phyloP scores from a whole-genome alignment of 2,888 invertebrate species.

The Lottia gigantea region DNA sequence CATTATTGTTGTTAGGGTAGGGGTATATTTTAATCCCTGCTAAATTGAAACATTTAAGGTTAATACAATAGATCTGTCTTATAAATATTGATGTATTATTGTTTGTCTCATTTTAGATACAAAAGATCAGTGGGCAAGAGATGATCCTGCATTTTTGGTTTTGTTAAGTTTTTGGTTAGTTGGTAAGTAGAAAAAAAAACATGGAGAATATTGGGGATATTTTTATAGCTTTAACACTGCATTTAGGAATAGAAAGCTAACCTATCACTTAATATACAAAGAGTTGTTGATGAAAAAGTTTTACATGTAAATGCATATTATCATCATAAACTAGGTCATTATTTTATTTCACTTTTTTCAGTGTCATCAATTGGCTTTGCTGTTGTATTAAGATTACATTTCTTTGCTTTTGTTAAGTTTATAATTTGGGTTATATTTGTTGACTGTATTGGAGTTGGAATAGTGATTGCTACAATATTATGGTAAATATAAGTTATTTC shows the following conservation, averaged over 20 bases:
- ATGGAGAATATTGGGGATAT: no score
- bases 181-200: slow-evolving; percentile 57
- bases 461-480: slow-evolving; percentile 86
- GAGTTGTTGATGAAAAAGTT: no score
- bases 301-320: no score
- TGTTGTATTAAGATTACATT: slow-evolving; percentile 78
- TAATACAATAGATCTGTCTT: no score
- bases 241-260: no score
- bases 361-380: slow-evolving; percentile 92
- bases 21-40: no score
- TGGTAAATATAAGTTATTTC: slow-evolving; percentile 77
- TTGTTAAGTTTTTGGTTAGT: slow-evolving; percentile 84
- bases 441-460: slow-evolving; percentile 90
- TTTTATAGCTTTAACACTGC: no score
- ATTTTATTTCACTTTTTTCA: slow-evolving; percentile 72
- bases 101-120: slow-evolving; percentile 79
- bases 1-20: no score
- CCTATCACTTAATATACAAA: no score
- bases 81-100: no score
- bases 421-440: slow-evolving; percentile 91
- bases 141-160: slow-evolving; percentile 98
- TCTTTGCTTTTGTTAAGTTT: slow-evolving; percentile 78
- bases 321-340: no score
- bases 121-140: slow-evolving; percentile 97
- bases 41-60: no score